Base-by-base conservation (phyloP, 2,113 vertebrate genomes). In the Loxodonta africana region DNA sequence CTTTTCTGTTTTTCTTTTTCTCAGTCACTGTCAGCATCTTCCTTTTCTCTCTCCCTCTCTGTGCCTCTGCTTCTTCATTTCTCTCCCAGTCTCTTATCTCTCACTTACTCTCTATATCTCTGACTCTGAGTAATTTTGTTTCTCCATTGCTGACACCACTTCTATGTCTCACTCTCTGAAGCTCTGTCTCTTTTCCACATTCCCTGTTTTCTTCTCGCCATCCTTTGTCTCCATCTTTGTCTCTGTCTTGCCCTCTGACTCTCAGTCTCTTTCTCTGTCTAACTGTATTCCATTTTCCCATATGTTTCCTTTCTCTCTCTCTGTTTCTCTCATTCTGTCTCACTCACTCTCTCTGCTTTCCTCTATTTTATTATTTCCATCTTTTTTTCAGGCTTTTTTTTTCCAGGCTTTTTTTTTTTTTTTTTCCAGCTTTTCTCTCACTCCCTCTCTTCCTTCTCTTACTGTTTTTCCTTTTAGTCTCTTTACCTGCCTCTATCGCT, bases 11-110 rank as follows among this genome's bases (percentile, higher is more conserved):
- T 23, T 1, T 20, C 0, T n/a, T 12, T 82, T 26, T 28, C 30
- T 48, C 12, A 3, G 4, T 4, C 17, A 1, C 37, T 2, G 1
- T 33, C 51, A 44, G 14, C 4, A 1, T 53, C 6, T 73, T 0
- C 3, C 15, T 74, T 63, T 15, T 44, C 0, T 7, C 10, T 25
- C 11, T 30, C 10, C 0, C 8, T 20, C 30, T 28, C 11, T 51
- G 53, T 25, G 1, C 11, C 23, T 28, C 23, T 2, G 28, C 9
- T 26, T 53, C 48, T n/a, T 77, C 51, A 25, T 26, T 26, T 48
- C 78, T n/a, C 17, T 10, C 46, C 5, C 41, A 10, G 15, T 4
- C 37, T 82, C 46, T 30, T 21, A 1, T 18, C 41, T 30, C 63
- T 7, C 44, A 18, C 7, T 3, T 0, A 26, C 41, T 44, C 33